Percentiles rank a stretch among this genome's conserved stretches.
phyloP scores from a whole-genome alignment of 2,888 invertebrate genomes.

The Bursaphelenchus okinawaensis region DNA sequence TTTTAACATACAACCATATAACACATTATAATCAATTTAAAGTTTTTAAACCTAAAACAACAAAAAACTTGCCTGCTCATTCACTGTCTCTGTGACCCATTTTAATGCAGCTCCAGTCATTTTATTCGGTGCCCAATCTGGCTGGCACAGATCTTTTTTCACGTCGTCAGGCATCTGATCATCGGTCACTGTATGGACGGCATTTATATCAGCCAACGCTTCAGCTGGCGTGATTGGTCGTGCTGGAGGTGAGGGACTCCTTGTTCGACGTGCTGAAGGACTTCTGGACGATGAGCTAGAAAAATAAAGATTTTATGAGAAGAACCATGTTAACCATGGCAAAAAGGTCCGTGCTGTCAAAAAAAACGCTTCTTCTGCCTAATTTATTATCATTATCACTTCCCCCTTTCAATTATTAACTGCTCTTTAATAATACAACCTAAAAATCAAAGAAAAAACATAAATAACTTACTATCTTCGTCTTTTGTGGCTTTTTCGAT shows the following conservation, averaged over 20 bases:
- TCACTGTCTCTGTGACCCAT: constrained; percentile 10
- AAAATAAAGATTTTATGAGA: not conserved
- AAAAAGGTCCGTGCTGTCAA: too few species aligned
- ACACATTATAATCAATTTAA: too few species aligned
- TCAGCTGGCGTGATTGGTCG: not conserved
- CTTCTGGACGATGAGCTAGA: not conserved
- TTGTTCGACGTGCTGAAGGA: not conserved
- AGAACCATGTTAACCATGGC: too few species aligned
- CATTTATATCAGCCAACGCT: not conserved
- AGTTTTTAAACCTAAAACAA: not conserved
- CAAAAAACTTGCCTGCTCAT: constrained; percentile 9
- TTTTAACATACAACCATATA: too few species aligned
- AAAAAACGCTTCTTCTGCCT: too few species aligned
- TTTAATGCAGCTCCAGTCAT: constrained; percentile 10
- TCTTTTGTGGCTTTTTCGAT: not conserved
- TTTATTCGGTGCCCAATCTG: constrained; percentile 9
- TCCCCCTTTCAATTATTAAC: too few species aligned
- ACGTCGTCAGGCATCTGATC: constrained; percentile 4
- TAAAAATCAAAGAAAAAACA: too few species aligned
- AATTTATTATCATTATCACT: too few species aligned
- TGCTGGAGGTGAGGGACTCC: not conserved
- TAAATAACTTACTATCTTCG: not conserved
- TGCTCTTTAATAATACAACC: too few species aligned
- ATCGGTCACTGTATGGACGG: not conserved
- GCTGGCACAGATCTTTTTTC: constrained; percentile 7